phyloP scores from a whole-genome alignment of 2,797 vertebrate genomes.

The Heliangelus exortis region DNA sequence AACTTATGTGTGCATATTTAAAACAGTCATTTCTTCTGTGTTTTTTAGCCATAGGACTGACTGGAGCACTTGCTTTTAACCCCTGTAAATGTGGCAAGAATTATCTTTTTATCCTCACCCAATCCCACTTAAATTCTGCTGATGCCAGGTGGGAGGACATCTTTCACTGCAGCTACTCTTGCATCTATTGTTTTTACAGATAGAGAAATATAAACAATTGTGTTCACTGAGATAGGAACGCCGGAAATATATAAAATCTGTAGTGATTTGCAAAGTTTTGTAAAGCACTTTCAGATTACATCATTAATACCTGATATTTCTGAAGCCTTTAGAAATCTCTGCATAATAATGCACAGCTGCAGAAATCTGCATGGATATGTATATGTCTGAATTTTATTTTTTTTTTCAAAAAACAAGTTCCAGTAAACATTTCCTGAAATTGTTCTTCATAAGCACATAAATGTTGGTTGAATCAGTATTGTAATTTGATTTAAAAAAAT shows the following conservation, averaged over 20 bases:
- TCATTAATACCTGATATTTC: background rate
- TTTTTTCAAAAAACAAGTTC: background rate
- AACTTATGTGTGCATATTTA: background rate
- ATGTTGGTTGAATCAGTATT: background rate
- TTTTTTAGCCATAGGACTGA: background rate
- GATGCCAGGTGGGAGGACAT: background rate
- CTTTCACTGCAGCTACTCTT: background rate
- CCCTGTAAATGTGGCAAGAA: background rate
- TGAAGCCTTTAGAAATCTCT: background rate
- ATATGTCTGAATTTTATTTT: background rate
- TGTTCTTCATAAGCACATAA: background rate
- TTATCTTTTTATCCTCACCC: background rate
- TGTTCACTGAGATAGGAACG: background rate
- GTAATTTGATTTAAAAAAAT: background rate
- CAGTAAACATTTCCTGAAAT: background rate
- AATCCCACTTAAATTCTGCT: background rate
- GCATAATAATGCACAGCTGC: accelerated
- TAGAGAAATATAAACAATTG: background rate
- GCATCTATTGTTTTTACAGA: background rate
- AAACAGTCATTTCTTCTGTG: background rate
- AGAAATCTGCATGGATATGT: background rate
- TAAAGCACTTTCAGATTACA: background rate
- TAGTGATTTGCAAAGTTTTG: background rate
- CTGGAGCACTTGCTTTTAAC: background rate
- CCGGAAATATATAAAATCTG: background rate